Evolutionary conservation across 2,888 invertebrate species (phyloP).

Genomic region (Bedellia somnulentella): DNA sequence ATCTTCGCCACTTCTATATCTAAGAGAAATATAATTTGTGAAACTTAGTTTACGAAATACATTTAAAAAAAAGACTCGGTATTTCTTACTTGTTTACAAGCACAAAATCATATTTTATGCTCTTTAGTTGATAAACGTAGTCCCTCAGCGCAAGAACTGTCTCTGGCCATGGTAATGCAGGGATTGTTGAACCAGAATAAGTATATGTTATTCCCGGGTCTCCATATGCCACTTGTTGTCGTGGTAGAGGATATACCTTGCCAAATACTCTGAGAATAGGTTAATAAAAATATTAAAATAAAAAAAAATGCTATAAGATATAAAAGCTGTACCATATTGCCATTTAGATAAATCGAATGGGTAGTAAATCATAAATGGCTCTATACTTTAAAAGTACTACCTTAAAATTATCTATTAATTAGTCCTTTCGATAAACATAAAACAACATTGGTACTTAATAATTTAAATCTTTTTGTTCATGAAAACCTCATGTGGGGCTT

Average conservation of each 20-base stretch:
- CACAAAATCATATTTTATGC: conserved; percentile 65
- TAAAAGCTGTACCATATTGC: neutral
- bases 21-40: conserved; percentile 18
- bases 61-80: too few relatives aligned
- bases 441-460: too few relatives aligned
- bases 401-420: too few relatives aligned
- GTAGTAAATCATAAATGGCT: too few relatives aligned
- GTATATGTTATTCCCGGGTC: conserved; percentile 65
- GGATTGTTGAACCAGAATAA: conserved; percentile 66
- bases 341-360: too few relatives aligned
- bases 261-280: conserved; percentile 60
- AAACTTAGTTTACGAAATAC: too few relatives aligned
- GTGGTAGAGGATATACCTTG: conserved; percentile 66
- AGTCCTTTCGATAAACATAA: too few relatives aligned
- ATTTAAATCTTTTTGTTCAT: too few relatives aligned
- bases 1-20: conserved; percentile 69
- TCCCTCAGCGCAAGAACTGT: conserved; percentile 52
- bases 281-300: neutral
- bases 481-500: too few relatives aligned
- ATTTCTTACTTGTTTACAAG: conserved; percentile 69
- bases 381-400: too few relatives aligned
- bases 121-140: conserved; percentile 46
- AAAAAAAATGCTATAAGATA: neutral
- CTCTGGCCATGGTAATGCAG: conserved; percentile 65
- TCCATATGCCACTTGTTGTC: conserved; percentile 71